Conservation (phyloP, 1,140 invertebrate species). For the Argopecten irradians region DNA sequence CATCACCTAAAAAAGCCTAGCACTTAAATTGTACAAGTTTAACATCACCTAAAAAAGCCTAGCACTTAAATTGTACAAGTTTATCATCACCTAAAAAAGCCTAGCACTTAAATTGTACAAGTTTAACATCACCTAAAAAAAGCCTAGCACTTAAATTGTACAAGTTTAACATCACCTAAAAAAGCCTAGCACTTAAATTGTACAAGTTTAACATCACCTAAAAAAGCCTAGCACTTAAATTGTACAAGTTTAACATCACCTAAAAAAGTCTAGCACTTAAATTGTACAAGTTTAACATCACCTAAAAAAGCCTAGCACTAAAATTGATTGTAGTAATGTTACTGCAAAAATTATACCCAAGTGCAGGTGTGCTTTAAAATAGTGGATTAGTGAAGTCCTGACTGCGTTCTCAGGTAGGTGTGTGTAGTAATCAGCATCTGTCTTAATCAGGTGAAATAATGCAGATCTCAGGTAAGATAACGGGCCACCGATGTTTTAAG, state of each 20-base stretch:
- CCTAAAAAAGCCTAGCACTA: too few relatives aligned
- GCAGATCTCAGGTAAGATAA: neutral
- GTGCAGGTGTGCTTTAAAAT: slow-evolving; percentile 15
- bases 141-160: too few relatives aligned
- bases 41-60: too few relatives aligned
- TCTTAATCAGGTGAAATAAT: too few relatives aligned
- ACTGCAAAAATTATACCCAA: neutral
- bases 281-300: neutral
- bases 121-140: too few relatives aligned
- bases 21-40: neutral
- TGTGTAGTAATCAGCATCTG: neutral
- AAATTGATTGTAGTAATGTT: neutral
- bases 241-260: neutral
- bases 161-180: neutral
- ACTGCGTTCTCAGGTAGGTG: neutral
- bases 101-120: neutral
- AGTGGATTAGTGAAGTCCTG: neutral
- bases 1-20: too few relatives aligned
- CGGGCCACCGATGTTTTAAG: neutral
- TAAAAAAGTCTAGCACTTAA: too few relatives aligned
- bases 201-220: neutral
- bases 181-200: too few relatives aligned
- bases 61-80: neutral
- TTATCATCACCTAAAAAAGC: too few relatives aligned
- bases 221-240: too few relatives aligned